Evolutionary conservation across 2,888 invertebrate species (phyloP).

Genomic region (Macaria notata): DNA sequence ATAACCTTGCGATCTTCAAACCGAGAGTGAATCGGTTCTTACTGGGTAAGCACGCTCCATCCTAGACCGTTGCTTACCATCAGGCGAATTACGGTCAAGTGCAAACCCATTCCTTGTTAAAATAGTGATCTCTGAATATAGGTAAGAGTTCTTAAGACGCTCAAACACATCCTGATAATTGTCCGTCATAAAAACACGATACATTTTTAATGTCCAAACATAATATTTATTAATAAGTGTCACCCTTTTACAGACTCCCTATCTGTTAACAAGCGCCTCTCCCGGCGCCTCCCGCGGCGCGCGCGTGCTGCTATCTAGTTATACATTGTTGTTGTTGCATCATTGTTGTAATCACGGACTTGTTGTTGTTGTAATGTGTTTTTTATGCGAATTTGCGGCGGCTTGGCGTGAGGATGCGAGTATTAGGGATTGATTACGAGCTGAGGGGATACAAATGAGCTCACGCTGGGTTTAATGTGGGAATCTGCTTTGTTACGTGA

Average conservation of each 20-base stretch:
- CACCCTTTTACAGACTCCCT: background rate
- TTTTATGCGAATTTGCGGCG: slow-evolving; percentile 19
- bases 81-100: too few species aligned
- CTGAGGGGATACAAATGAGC: background rate
- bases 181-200: too few species aligned
- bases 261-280: slow-evolving; percentile 52
- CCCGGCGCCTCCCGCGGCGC: slow-evolving; percentile 60
- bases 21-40: too few species aligned
- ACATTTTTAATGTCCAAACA: too few species aligned
- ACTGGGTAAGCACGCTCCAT: too few species aligned
- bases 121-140: too few species aligned
- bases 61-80: too few species aligned
- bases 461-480: slow-evolving; percentile 2
- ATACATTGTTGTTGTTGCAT: slow-evolving; percentile 34
- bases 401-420: slow-evolving; percentile 4
- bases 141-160: too few species aligned
- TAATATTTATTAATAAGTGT: too few species aligned
- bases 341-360: slow-evolving; percentile 19
- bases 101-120: too few species aligned
- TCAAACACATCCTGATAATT: too few species aligned
- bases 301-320: slow-evolving; percentile 35
- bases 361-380: slow-evolving; percentile 12
- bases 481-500: background rate
- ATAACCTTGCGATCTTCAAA: too few species aligned
- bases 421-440: slow-evolving; percentile 14